Evolutionary conservation across 2,888 invertebrate genomes (phyloP).

Genomic region (Catocala nupta): DNA sequence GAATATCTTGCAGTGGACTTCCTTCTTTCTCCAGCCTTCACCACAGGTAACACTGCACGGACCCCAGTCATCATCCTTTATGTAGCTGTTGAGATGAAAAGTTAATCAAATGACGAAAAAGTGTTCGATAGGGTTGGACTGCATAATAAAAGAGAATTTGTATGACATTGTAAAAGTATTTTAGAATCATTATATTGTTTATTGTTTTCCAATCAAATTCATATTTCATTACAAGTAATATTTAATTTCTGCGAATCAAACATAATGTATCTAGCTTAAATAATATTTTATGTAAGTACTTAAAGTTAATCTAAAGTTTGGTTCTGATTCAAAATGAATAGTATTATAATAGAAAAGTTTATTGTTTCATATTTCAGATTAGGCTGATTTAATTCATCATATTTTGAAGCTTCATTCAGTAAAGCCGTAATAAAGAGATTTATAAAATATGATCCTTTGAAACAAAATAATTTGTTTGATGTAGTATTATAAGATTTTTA

Average conservation of each 20-base stretch:
- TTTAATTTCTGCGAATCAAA: neutral
- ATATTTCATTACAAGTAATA: neutral
- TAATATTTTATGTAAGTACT: neutral
- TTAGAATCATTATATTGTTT: too few species aligned
- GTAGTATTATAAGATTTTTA: too few species aligned
- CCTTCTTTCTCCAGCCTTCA: constrained; percentile 94
- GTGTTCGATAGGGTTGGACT: neutral
- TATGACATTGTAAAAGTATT: neutral
- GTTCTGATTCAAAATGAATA: neutral
- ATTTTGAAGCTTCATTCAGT: neutral
- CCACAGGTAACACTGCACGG: constrained; percentile 97
- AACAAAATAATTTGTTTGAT: neutral
- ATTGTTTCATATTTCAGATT: neutral
- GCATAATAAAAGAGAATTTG: constrained; percentile 17
- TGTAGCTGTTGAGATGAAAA: constrained; percentile 89
- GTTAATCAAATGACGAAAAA: constrained; percentile 17
- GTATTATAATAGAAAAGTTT: neutral
- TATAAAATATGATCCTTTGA: neutral
- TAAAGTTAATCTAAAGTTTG: neutral
- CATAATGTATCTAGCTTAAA: neutral
- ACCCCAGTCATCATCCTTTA: constrained; percentile 96
- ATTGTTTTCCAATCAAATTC: neutral
- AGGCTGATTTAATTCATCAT: neutral
- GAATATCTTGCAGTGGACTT: constrained; percentile 98
- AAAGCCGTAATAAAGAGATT: neutral